Evolutionary conservation across 1,140 invertebrate species (phyloP).

Genomic region (Drosophila fuyamai): DNA sequence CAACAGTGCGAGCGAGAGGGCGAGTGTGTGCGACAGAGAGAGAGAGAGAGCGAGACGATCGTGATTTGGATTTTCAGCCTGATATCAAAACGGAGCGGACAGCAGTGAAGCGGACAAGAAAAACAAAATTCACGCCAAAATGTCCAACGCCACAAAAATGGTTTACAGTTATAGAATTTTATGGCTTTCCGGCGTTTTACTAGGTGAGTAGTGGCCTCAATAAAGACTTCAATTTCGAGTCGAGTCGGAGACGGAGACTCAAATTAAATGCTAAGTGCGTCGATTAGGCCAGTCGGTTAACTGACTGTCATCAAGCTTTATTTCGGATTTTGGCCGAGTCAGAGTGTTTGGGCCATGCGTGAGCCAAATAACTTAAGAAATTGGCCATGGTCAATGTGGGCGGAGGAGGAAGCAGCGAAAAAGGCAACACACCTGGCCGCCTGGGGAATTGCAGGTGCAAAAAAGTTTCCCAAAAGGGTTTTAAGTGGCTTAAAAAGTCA

Average conservation of each 20-base stretch:
- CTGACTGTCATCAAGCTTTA: constrained; percentile 3
- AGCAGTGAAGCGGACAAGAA: constrained; percentile 19
- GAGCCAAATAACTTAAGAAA: constrained; percentile 66
- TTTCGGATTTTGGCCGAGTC: constrained; percentile 23
- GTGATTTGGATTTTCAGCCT: constrained; percentile 52
- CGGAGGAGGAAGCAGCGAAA: constrained; percentile 18
- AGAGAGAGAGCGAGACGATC: constrained; percentile 33
- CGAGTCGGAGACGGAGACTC: constrained; percentile 32
- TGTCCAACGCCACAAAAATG: constrained; percentile 84
- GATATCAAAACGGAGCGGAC: constrained; percentile 34
- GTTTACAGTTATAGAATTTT: constrained; percentile 84
- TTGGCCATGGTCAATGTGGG: constrained; percentile 35
- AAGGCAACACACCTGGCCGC: constrained; percentile 11
- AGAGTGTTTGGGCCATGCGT: constrained; percentile 56
- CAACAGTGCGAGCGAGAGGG: constrained; percentile 29
- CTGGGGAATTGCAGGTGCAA: constrained; percentile 26
- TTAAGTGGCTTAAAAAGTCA: not conserved
- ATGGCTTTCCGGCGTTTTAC: constrained; percentile 84
- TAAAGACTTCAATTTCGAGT: constrained; percentile 28
- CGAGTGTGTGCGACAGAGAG: constrained; percentile 17
- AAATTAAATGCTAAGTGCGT: constrained; percentile 79
- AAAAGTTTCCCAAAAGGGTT: not conserved
- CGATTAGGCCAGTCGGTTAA: constrained; percentile 60
- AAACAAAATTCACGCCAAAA: constrained; percentile 64
- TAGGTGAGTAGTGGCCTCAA: constrained; percentile 81